phyloP scores from a whole-genome alignment of 2,797 vertebrate genomes.

The Danio jaintianensis region DNA sequence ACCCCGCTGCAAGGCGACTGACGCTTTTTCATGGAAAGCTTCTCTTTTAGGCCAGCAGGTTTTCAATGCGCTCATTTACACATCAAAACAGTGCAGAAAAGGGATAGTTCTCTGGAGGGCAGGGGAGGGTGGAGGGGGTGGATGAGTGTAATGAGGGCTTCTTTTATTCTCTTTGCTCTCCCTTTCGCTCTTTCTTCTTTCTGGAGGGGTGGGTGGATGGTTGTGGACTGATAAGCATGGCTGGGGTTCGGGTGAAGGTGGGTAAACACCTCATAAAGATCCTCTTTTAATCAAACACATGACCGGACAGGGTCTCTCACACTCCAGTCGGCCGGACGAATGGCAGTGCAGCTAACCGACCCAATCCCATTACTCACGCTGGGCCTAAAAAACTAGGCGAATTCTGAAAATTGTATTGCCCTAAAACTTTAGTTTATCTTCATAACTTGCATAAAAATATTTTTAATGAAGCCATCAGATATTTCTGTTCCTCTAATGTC shows the following conservation, averaged over 20 bases:
- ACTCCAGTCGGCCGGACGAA: constrained; percentile 67
- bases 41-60: constrained; percentile 83
- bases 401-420: too few relatives aligned
- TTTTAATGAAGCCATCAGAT: too few relatives aligned
- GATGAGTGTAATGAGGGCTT: constrained; percentile 80
- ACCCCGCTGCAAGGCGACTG: constrained; percentile 75
- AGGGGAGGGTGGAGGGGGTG: constrained; percentile 68
- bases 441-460: too few relatives aligned
- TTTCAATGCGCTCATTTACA: constrained; percentile 86
- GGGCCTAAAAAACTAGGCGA: not conserved
- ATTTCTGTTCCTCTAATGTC: too few relatives aligned
- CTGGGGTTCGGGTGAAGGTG: constrained; percentile 63
- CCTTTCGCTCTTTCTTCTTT: constrained; percentile 60
- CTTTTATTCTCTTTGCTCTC: constrained; percentile 78
- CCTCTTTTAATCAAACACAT: constrained; percentile 79
- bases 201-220: constrained; percentile 73
- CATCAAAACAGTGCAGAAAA: constrained; percentile 84
- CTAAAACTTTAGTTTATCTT: too few relatives aligned
- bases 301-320: constrained; percentile 73
- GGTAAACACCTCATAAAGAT: constrained; percentile 77
- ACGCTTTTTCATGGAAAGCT: constrained; percentile 84
- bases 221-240: constrained; percentile 69
- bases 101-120: constrained; percentile 79
- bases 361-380: not conserved
- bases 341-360: not conserved